A percentile compares a stretch with the other conserved stretches of the same genome.
Evolutionary conservation across 2,888 invertebrate species (phyloP).

Genomic region (Aphodius granarius): DNA sequence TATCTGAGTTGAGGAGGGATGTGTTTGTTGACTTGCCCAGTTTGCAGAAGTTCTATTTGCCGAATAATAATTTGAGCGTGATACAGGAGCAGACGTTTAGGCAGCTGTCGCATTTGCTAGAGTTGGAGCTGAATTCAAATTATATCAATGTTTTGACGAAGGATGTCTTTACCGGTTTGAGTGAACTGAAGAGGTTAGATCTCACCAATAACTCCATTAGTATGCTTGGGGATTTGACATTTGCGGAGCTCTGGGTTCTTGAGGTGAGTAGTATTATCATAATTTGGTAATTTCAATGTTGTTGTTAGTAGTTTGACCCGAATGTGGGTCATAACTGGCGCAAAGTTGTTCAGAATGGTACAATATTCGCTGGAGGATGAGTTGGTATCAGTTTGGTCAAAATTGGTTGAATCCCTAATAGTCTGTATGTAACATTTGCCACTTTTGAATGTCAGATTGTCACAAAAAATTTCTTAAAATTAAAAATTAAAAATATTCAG

Average conservation of each 20-base stretch:
- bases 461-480: too few relatives aligned
- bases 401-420: too few relatives aligned
- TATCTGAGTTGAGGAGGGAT: conserved; percentile 71
- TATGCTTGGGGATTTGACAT: conserved; percentile 77
- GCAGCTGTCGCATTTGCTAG: conserved; percentile 72
- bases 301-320: too few relatives aligned
- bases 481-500: too few relatives aligned
- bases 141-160: conserved; percentile 74
- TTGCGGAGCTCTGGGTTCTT: conserved; percentile 75
- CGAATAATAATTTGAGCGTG: conserved; percentile 82
- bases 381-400: too few relatives aligned
- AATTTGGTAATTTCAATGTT: too few relatives aligned
- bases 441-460: too few relatives aligned
- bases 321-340: too few relatives aligned
- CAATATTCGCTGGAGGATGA: too few relatives aligned
- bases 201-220: conserved; percentile 74
- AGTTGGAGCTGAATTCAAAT: conserved; percentile 80
- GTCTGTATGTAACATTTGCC: too few relatives aligned
- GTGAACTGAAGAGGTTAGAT: conserved; percentile 72
- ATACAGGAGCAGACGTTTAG: conserved; percentile 84
- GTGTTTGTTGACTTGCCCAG: conserved; percentile 75
- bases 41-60: conserved; percentile 74
- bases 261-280: conserved; percentile 52
- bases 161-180: conserved; percentile 77
- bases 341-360: too few relatives aligned